phyloP scores from a whole-genome alignment of 2,797 vertebrate genomes.

The Pantherophis alleghaniensis region DNA sequence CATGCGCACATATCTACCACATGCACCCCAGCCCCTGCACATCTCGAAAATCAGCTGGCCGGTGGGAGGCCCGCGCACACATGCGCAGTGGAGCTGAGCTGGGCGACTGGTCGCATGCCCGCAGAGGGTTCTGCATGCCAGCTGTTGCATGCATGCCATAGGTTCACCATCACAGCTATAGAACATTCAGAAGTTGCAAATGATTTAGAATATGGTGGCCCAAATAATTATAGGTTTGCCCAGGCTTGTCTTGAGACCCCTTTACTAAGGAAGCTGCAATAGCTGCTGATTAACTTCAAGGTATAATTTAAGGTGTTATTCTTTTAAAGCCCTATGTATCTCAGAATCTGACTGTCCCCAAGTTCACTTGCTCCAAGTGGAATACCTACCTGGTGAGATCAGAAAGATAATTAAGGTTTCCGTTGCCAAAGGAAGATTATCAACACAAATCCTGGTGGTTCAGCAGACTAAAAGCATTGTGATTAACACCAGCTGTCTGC shows the following conservation, averaged over 20 bases:
- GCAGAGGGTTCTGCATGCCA: no score
- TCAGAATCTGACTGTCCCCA: not conserved
- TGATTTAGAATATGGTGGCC: not conserved
- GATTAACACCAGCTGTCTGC: no score
- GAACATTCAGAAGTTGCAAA: not conserved
- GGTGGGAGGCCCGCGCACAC: no score
- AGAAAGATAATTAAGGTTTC: not conserved
- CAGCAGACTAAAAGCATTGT: no score
- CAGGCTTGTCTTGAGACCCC: not conserved
- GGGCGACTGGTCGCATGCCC: no score
- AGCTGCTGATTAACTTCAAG: not conserved
- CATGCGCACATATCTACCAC: no score
- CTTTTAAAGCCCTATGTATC: not conserved
- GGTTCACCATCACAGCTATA: not conserved
- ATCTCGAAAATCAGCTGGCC: no score
- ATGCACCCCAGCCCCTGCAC: no score
- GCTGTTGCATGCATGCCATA: no score
- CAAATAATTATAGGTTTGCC: not conserved
- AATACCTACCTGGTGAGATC: not conserved
- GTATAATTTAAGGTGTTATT: not conserved
- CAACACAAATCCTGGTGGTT: not conserved
- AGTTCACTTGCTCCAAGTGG: not conserved
- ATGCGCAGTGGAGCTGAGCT: no score
- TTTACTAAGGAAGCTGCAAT: not conserved
- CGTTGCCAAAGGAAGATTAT: not conserved